Evolutionary conservation across 2,888 invertebrate genomes (phyloP), one percentile per base, ranked within the genome.

Genomic region (Eilema sororculum): DNA sequence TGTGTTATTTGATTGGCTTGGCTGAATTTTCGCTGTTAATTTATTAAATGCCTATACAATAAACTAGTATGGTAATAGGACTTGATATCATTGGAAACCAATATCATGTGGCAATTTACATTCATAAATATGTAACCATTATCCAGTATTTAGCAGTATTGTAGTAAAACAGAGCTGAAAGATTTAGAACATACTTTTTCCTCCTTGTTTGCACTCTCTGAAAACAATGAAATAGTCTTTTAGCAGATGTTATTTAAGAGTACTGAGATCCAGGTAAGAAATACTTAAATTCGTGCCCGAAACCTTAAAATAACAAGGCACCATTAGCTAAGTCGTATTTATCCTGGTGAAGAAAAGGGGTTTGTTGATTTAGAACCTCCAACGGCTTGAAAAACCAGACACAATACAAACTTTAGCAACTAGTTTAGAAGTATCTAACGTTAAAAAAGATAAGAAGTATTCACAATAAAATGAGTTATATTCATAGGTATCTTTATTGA

Each of bases 291-390:
- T 76, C 79, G 78, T 78, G 83, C 67, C 75, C 72, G 80, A 77
- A 75, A 81, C 76, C 86, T 89, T 90, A 81, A 88, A 92, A 92
- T 87, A 93, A 93, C 91, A 92, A 86, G 83, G 78, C 75, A 74
- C 92, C 92, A 92, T 92, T 91, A 92, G 87, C 83, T 84, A 85
- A 83, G 80, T 78, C 79, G 84, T 87, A 82, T 87, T 89, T 87
- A 88, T 88, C 85, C 86, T 78, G 66, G 71, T 79, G 77, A 84
- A 87, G 87, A 87, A 88, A 89, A 89, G 84, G 86, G 80, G 78
- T 82, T 84, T 91, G 90, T 93, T 91, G 86, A 87, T 90, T 89
- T 89, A 90, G 84, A 89, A 78, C 83, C 79, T 80, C 81, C 82
- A 84, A 83, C 78, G 77, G 78, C 80, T 78, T 81, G 80, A 83